phyloP scores from a whole-genome alignment of 1,140 invertebrate species.

The Orussus abietinus region DNA sequence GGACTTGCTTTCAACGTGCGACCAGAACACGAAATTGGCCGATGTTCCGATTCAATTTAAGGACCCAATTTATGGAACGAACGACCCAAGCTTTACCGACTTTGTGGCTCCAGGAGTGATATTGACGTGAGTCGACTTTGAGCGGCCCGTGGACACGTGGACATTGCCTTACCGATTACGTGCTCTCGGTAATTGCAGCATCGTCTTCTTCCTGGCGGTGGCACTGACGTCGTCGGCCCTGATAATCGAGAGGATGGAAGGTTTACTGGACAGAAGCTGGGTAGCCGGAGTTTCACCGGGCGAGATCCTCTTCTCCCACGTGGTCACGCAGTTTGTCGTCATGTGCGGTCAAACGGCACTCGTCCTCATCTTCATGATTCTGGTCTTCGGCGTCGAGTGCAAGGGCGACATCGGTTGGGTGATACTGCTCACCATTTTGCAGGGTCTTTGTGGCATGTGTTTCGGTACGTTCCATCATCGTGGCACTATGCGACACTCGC shows the following conservation, averaged over 20 bases:
- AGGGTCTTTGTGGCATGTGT: constrained; percentile 91
- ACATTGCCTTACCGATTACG: no score
- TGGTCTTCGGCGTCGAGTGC: constrained; percentile 82
- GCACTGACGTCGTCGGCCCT: constrained; percentile 89
- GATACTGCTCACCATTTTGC: constrained; percentile 77
- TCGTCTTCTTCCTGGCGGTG: constrained; percentile 90
- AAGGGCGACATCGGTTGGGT: constrained; percentile 81
- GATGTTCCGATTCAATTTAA: constrained; percentile 79
- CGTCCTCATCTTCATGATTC: constrained; percentile 85
- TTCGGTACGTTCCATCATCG: constrained; percentile 59
- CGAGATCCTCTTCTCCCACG: constrained; percentile 88
- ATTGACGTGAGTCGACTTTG: constrained; percentile 84
- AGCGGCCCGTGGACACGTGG: no score
- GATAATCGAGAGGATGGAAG: constrained; percentile 86
- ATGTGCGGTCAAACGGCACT: constrained; percentile 88
- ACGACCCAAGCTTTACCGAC: constrained; percentile 85
- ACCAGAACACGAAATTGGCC: constrained; percentile 73
- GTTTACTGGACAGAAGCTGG: constrained; percentile 83
- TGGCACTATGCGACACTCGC: no score
- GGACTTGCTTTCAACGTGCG: constrained; percentile 65
- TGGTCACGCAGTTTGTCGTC: constrained; percentile 88
- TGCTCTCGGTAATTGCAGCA: no score
- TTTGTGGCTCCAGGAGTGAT: constrained; percentile 95
- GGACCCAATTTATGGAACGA: constrained; percentile 83
- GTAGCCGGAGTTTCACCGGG: constrained; percentile 82